Base-by-base conservation (phyloP, 2,797 vertebrate species). In the Dallia pectoralis region DNA sequence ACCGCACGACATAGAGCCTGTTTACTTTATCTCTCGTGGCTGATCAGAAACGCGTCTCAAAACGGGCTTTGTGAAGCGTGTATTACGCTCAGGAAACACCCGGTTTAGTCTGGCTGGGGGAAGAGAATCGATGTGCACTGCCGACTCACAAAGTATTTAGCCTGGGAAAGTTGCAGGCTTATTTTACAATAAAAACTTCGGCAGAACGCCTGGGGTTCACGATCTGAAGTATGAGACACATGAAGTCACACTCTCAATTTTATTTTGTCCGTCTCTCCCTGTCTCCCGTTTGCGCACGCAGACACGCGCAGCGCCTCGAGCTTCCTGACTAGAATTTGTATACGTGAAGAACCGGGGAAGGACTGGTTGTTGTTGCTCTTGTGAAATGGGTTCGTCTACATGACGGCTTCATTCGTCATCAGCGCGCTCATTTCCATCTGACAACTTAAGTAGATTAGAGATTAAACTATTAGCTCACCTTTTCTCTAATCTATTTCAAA, bases 401-500 rank as follows among this genome's bases (percentile, higher is more conserved):
- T 83, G 76, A 80, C 75, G 76, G 78, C 82, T 84, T 86, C 86
- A 85, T 87, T 84, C 78, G 80, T 86, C 84, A 7, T 19, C 16
- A 19, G 5, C 29, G 5, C 29, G 19, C 18, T 32, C 29, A 32
- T 53, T 67, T 77, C 82, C 66, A 70, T 33, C 64, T 22, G 36
- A 15, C 2, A 4, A 67, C 4, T 7, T 25, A 19, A 22, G 40
- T 72, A 82, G 76, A 86, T 86, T 75, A 87, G 78, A 83, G 79
- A 83, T 84, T 77, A 87, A 89, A 88, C 87, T 87, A 90, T 89
- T 87, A 87, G 80, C 81, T 85, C 78, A 81, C 69, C 84, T 87
- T 88, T 88, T 84, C 75, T 79, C 56, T 84, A 88, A 89, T 89
- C 80, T 84, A 78, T 75, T 76, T 71, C 1, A n/a, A 33, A 48